phyloP scores from a whole-genome alignment of 2,888 invertebrate genomes.

The Caenorhabditis panamensis region DNA sequence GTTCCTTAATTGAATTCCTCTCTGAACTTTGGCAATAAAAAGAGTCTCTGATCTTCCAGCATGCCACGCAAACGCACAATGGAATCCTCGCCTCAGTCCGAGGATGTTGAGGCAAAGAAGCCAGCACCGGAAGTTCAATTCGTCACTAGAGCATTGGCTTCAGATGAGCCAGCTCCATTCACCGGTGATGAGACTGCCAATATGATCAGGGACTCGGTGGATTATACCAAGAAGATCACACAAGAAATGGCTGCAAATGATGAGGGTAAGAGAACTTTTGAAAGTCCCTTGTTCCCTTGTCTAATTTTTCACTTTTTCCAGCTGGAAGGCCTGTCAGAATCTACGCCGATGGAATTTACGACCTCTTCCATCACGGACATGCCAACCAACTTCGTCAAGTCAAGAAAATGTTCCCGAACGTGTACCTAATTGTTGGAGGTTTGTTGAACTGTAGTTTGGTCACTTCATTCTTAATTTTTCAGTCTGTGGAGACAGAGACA shows the following conservation, averaged over 20 bases:
- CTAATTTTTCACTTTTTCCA: conserved; percentile 76
- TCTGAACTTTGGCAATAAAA: neutral
- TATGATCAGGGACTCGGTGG: conserved; percentile 85
- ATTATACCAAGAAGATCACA: conserved; percentile 90
- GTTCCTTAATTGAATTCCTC: conserved; percentile 37
- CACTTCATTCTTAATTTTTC: conserved; percentile 21
- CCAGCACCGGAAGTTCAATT: conserved; percentile 36
- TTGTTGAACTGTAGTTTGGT: neutral
- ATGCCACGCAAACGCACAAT: conserved; percentile 61
- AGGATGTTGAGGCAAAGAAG: conserved; percentile 55
- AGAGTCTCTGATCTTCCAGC: conserved; percentile 26
- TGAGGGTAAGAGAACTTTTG: conserved; percentile 83
- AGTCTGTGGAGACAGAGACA: conserved; percentile 80
- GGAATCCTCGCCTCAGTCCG: conserved; percentile 35
- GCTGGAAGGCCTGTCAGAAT: conserved; percentile 91
- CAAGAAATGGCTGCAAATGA: conserved; percentile 90
- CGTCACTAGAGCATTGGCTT: conserved; percentile 59
- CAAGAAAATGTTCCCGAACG: conserved; percentile 93
- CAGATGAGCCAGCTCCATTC: conserved; percentile 76
- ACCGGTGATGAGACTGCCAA: conserved; percentile 77
- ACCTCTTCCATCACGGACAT: conserved; percentile 98
- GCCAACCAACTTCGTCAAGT: conserved; percentile 94
- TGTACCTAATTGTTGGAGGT: conserved; percentile 98
- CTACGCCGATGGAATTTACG: conserved; percentile 98
- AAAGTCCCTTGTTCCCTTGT: neutral